A percentile compares a stretch with the other conserved stretches of the same genome.
Evolutionary conservation across 2,113 vertebrate genomes (phyloP).

Genomic region (Ochotona curzoniae): DNA sequence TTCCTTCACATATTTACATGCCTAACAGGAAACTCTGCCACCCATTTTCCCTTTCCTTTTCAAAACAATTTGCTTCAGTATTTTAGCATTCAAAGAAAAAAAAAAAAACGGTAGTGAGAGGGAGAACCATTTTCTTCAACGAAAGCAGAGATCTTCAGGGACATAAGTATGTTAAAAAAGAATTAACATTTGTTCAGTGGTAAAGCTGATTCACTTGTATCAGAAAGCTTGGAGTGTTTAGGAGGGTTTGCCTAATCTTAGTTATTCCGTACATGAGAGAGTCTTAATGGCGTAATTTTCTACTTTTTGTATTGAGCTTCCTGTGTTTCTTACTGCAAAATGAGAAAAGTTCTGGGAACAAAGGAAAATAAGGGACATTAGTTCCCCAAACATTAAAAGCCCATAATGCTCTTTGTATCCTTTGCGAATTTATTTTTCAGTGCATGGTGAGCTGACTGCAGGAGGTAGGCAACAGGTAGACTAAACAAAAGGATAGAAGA

Average conservation of each 20-base stretch:
- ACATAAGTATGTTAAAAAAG: constrained; percentile 84
- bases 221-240: constrained; percentile 37
- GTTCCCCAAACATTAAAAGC: constrained; percentile 2
- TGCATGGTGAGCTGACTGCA: neutral
- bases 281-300: constrained; percentile 52
- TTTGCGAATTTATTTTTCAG: constrained; percentile 24
- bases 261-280: constrained; percentile 8
- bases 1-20: constrained; percentile 80
- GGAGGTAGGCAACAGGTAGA: constrained; percentile 4
- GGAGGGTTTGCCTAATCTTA: constrained; percentile 34
- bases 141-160: constrained; percentile 86
- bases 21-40: constrained; percentile 77
- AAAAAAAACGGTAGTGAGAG: neutral
- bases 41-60: constrained; percentile 72
- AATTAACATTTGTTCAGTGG: constrained; percentile 75
- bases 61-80: constrained; percentile 83
- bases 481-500: neutral
- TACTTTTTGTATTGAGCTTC: constrained; percentile 44
- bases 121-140: constrained; percentile 79
- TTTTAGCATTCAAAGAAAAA: constrained; percentile 79
- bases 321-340: constrained; percentile 11
- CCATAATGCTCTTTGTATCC: neutral
- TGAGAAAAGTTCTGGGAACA: constrained; percentile 52
- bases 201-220: constrained; percentile 61
- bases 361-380: constrained; percentile 22